Evolutionary conservation across 2,888 invertebrate species (phyloP), one percentile per base, ranked within the genome.

Genomic region (Amphipyra berbera): DNA sequence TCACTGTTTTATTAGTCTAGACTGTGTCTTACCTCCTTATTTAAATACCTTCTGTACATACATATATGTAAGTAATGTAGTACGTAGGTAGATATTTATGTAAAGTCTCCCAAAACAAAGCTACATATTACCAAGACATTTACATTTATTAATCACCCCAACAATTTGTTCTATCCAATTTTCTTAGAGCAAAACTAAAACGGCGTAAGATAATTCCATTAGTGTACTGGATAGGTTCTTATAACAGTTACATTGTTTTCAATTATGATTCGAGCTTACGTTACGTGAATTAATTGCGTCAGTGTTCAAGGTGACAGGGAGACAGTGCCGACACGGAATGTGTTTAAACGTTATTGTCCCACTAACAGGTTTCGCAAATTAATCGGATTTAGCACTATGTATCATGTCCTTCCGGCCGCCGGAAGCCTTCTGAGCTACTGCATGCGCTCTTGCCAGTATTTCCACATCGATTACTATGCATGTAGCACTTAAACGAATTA

Each of bases 331-430:
- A 86, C 86, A 85, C 74, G 84, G 85, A 87, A 86, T 87, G 87
- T 90, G 85, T 90, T 89, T 88, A 88, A 85, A 84, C 86, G 85
- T 86, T 88, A 89, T 90, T 90, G 90, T 90, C 82, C 79, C 78
- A 81, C 84, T 87, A 89, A 86, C 88, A 88, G 87, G 87, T 82
- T 87, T 84, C 84, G 82, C 84, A 86, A 89, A 91, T 90, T 91
- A 91, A 91, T 91, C 88, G 85, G 89, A 90, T 91, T 89, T 89
- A 84, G 76, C 81, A 84, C 88, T 82, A 85, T 89, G 83, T 77
- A 88, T 88, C 86, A 89, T 79, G 78, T 67, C 78, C 81, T 87
- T 86, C 87, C 85, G 84, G 76, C 81, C 61, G 79, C 73, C 85
- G 84, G 82, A 84, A 82, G 79, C 74, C 79, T 73, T 77, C 70